Evolutionary conservation across 2,113 vertebrate species (phyloP).

Genomic region (Turnix velox): DNA sequence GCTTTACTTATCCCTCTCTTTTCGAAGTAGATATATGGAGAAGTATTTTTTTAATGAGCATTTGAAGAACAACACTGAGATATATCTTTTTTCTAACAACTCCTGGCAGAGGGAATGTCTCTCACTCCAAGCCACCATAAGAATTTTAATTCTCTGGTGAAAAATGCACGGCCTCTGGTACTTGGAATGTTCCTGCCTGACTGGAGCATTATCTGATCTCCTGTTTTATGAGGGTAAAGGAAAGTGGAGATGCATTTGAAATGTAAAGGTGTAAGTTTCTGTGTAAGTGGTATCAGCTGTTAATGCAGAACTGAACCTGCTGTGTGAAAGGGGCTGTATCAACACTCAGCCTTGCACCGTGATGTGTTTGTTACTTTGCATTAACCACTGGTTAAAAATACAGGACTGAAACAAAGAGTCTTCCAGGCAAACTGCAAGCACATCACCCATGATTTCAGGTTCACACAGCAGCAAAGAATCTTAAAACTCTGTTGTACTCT

Average conservation of each 20-base stretch:
- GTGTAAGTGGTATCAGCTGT: neutral
- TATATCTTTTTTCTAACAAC: neutral
- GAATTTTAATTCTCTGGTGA: neutral
- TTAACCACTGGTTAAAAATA: neutral
- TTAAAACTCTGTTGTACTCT: neutral
- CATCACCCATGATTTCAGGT: neutral
- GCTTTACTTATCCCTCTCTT: neutral
- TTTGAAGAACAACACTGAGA: neutral
- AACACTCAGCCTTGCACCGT: neutral
- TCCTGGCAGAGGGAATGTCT: neutral
- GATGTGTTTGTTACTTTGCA: fast-evolving
- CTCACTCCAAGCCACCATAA: neutral
- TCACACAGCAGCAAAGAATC: neutral
- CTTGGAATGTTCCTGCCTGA: neutral
- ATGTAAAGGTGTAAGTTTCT: neutral
- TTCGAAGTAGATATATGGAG: neutral
- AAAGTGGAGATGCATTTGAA: neutral
- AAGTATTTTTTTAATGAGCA: neutral
- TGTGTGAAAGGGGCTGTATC: fast-evolving
- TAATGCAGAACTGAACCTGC: neutral
- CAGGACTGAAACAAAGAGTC: neutral
- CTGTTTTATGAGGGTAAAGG: neutral
- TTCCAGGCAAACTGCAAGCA: neutral
- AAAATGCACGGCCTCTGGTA: neutral
- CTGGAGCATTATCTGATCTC: neutral